phyloP scores from a whole-genome alignment of 2,888 invertebrate genomes.

The Scaptomyza caliginosa region DNA sequence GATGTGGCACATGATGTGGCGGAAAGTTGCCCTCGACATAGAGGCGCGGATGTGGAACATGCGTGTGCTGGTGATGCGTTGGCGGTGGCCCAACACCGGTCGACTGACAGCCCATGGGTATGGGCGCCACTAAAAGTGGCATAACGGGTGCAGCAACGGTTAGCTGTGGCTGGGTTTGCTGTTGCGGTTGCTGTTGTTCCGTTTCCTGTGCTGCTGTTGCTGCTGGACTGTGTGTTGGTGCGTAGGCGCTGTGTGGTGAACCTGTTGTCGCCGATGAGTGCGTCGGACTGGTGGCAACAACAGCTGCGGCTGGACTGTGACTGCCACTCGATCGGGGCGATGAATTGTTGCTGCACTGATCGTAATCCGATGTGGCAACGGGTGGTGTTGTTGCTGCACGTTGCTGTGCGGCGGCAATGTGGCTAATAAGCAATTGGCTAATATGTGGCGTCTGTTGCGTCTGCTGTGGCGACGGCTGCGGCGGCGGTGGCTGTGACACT shows the following conservation, averaged over 20 bases:
- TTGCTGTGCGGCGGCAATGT: slow-evolving; percentile 76
- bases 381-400: slow-evolving; percentile 48
- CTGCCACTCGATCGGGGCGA: slow-evolving; percentile 57
- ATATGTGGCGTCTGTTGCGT: slow-evolving; percentile 77
- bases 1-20: slow-evolving; percentile 68
- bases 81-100: slow-evolving; percentile 40
- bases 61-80: slow-evolving; percentile 37
- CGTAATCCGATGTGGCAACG: slow-evolving; percentile 74
- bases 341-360: slow-evolving; percentile 79
- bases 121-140: slow-evolving; percentile 71
- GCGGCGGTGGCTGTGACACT: slow-evolving; percentile 82
- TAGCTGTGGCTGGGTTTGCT: slow-evolving; percentile 31
- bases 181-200: slow-evolving; percentile 36
- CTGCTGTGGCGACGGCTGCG: slow-evolving; percentile 72
- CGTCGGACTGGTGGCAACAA: slow-evolving; percentile 69
- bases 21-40: slow-evolving; percentile 61
- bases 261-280: slow-evolving; percentile 74
- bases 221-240: slow-evolving; percentile 70
- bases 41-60: slow-evolving; percentile 46
- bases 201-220: slow-evolving; percentile 40
- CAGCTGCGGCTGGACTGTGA: slow-evolving; percentile 63
- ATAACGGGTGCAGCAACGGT: slow-evolving; percentile 30
- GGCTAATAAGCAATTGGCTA: slow-evolving; percentile 80
- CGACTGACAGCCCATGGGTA: slow-evolving; percentile 49
- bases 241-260: slow-evolving; percentile 79